phyloP scores from a whole-genome alignment of 2,797 vertebrate species.

The Anguilla pacifica region DNA sequence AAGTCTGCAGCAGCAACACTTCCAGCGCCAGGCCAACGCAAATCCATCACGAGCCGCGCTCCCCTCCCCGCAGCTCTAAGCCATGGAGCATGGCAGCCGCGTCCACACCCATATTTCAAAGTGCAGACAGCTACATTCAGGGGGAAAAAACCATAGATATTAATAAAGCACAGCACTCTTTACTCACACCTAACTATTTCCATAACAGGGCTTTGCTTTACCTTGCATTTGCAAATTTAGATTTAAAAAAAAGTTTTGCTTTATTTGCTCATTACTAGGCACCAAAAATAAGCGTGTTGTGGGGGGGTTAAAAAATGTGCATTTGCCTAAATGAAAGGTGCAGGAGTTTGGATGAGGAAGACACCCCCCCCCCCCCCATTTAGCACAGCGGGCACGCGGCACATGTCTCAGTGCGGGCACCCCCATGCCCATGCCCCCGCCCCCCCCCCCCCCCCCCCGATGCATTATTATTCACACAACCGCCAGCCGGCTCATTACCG shows the following conservation, averaged over 20 bases:
- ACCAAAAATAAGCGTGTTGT: not conserved
- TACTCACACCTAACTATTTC: not conserved
- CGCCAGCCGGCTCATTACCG: not conserved
- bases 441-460: not conserved
- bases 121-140: no score
- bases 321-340: not conserved
- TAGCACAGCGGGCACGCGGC: not conserved
- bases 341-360: not conserved
- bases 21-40: conserved; percentile 32
- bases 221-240: not conserved
- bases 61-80: conserved; percentile 40
- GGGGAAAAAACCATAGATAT: no score
- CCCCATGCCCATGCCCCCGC: not conserved
- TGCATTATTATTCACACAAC: conserved; percentile 28
- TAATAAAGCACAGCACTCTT: not conserved
- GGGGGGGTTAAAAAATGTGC: not conserved
- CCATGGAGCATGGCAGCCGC: not conserved
- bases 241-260: not conserved
- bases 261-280: not conserved
- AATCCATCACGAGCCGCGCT: conserved; percentile 47
- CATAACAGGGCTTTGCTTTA: not conserved
- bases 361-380: not conserved
- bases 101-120: no score
- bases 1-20: not conserved
- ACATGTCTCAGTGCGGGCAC: not conserved